Percentiles rank a stretch among this genome's conserved stretches.
These are phyloP conservation scores for Myripristis murdjan DNA, from an alignment of 2,797 vertebrate genomes.

Conservation along the genomic window DNA sequence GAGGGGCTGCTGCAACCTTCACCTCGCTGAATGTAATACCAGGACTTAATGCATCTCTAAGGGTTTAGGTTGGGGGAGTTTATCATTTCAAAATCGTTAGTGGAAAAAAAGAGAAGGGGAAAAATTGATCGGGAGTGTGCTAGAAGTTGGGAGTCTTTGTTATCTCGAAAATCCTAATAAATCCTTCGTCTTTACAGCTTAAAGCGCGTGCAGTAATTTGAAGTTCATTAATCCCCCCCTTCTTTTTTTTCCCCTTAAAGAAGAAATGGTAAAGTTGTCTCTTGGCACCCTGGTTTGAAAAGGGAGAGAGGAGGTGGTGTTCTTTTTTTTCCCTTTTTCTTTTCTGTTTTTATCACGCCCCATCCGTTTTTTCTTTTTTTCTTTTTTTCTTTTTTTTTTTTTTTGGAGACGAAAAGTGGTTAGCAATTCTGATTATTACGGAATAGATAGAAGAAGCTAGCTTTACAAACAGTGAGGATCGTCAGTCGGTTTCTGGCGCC, in stretches of 20 bases:
- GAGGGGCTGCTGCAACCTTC: constrained; percentile 89
- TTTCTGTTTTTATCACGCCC: constrained; percentile 78
- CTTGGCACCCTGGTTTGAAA: constrained; percentile 90
- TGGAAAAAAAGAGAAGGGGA: constrained; percentile 83
- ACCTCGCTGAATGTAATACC: constrained; percentile 89
- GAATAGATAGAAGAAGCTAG: constrained; percentile 91
- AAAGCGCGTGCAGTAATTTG: constrained; percentile 96
- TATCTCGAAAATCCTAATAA: constrained; percentile 99
- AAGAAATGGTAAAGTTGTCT: constrained; percentile 95
- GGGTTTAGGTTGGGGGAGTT: constrained; percentile 91
- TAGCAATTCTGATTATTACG: constrained; percentile 97
- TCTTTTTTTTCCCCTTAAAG: constrained; percentile 89
- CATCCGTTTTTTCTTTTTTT: constrained; percentile 69
- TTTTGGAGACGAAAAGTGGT: constrained; percentile 88
- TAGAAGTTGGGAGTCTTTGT: constrained; percentile 98
- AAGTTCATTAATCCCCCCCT: constrained; percentile 97
- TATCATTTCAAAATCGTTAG: constrained; percentile 98
- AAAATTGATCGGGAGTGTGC: constrained; percentile 98
- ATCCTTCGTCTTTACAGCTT: constrained; percentile 99
- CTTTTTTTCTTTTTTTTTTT: constrained; percentile 75
- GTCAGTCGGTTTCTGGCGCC: constrained; percentile 60
- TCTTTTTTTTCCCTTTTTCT: constrained; percentile 52
- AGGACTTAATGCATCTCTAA: constrained; percentile 90
- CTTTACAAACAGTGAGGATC: constrained; percentile 76
- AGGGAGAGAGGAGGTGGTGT: constrained; percentile 89